A percentile compares a stretch with the other conserved stretches of the same genome.
Evolutionary conservation across 2,113 vertebrate species (phyloP).

Genomic region (Vulpes ferrilata): DNA sequence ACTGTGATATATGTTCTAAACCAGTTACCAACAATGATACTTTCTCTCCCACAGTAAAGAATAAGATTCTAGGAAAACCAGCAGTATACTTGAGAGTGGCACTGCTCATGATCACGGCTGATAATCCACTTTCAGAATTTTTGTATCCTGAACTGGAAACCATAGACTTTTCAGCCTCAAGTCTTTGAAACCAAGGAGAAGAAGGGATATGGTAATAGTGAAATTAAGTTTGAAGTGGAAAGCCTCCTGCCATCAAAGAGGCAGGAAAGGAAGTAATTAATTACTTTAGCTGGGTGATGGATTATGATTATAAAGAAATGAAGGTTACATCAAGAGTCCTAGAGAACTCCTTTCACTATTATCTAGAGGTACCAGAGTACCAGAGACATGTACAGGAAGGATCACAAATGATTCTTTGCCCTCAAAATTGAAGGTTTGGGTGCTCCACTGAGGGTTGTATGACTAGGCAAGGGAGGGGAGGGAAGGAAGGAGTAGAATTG

Average conservation of each 20-base stretch:
- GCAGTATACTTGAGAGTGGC: background rate
- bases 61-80: background rate
- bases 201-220: background rate
- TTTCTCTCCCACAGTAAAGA: background rate
- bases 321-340: background rate
- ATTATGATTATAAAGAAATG: background rate
- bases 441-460: background rate
- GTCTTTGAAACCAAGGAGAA: background rate
- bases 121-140: background rate
- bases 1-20: background rate
- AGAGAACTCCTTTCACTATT: background rate
- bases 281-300: background rate
- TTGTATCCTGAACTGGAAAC: background rate
- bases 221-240: constrained; percentile 36
- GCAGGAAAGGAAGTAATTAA: background rate
- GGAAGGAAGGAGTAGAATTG: background rate
- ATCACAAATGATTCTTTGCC: background rate
- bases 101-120: background rate
- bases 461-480: background rate
- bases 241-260: background rate
- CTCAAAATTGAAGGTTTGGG: background rate
- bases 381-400: background rate
- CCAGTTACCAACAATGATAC: background rate
- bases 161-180: background rate
- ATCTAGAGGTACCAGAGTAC: background rate